Evolutionary conservation across 2,888 invertebrate species (phyloP).

Genomic region (Mimumesa dahlbomi): DNA sequence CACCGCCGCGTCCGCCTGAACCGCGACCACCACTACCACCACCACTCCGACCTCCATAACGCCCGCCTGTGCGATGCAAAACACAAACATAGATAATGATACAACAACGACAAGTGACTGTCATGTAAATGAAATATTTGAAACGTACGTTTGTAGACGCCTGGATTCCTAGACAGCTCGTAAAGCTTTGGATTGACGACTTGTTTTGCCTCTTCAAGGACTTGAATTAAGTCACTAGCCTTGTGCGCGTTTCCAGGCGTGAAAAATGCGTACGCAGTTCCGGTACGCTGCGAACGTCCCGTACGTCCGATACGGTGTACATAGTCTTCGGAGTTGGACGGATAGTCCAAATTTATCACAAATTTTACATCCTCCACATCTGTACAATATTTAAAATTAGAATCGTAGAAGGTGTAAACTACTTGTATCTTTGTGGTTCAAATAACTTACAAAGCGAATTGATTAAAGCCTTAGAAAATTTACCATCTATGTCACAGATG

Average conservation of each 20-base stretch:
- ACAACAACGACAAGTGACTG: background rate
- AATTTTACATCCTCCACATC: conserved; percentile 99
- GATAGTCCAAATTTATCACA: conserved; percentile 99
- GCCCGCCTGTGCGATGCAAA: conserved; percentile 66
- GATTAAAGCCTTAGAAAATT: conserved; percentile 49
- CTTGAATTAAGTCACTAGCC: conserved; percentile 94
- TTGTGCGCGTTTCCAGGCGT: conserved; percentile 94
- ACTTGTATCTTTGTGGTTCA: conserved; percentile 77
- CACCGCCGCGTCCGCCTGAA: conserved; percentile 67
- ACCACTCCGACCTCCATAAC: conserved; percentile 72
- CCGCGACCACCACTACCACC: conserved; percentile 69
- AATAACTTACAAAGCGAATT: conserved; percentile 73
- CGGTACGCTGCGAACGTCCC: conserved; percentile 94
- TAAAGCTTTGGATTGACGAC: conserved; percentile 93
- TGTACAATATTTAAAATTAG: conserved; percentile 80
- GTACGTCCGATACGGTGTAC: conserved; percentile 98
- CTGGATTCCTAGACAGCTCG: conserved; percentile 84
- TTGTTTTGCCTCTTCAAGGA: conserved; percentile 96
- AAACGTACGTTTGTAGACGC: conserved; percentile 74
- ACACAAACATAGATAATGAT: background rate
- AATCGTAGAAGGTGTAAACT: conserved; percentile 54
- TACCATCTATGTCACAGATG: conserved; percentile 56
- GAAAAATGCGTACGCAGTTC: conserved; percentile 98
- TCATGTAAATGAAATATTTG: no score
- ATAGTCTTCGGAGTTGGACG: conserved; percentile 98